Percentiles rank a stretch among this genome's conserved stretches.
Evolutionary conservation across 2,888 invertebrate genomes (phyloP).

Genomic region (Nowickia ferox): DNA sequence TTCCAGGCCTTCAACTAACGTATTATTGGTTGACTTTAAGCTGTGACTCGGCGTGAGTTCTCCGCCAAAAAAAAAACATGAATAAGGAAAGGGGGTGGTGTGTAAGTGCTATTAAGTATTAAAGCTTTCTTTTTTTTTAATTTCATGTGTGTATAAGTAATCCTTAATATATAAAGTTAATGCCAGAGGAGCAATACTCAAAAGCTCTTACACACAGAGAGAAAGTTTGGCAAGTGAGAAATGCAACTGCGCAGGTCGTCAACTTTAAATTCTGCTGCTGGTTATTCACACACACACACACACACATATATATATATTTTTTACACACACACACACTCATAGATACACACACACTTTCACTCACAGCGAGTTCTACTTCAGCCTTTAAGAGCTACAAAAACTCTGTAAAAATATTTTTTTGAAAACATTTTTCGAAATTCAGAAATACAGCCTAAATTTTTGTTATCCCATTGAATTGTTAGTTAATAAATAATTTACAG

Average conservation of each 20-base stretch:
- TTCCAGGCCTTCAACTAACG: slow-evolving; percentile 15
- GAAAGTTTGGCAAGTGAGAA: not conserved
- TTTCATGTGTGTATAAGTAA: slow-evolving; percentile 22
- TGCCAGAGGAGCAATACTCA: not conserved
- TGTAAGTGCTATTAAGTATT: slow-evolving; percentile 65
- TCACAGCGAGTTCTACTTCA: not conserved
- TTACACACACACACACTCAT: not conserved
- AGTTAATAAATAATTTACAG: slow-evolving; percentile 53
- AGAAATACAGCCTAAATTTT: slow-evolving; percentile 34
- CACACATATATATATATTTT: too few relatives aligned
- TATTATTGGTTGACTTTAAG: slow-evolving; percentile 60
- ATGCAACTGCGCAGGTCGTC: slow-evolving; percentile 35
- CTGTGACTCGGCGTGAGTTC: not conserved
- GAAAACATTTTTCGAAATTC: slow-evolving; percentile 37
- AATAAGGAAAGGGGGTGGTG: not conserved
- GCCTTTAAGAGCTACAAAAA: slow-evolving; percentile 17
- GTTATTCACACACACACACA: not conserved
- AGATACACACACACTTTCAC: not conserved
- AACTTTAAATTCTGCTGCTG: slow-evolving; percentile 17
- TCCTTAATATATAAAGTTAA: slow-evolving; percentile 4
- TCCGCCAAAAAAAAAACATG: not conserved
- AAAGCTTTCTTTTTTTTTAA: slow-evolving; percentile 49
- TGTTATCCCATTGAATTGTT: slow-evolving; percentile 45
- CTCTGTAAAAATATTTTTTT: slow-evolving; percentile 21
- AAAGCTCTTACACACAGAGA: slow-evolving; percentile 46